Evolutionary conservation across 2,888 invertebrate genomes (phyloP).

Genomic region (Prosapia bicincta): DNA sequence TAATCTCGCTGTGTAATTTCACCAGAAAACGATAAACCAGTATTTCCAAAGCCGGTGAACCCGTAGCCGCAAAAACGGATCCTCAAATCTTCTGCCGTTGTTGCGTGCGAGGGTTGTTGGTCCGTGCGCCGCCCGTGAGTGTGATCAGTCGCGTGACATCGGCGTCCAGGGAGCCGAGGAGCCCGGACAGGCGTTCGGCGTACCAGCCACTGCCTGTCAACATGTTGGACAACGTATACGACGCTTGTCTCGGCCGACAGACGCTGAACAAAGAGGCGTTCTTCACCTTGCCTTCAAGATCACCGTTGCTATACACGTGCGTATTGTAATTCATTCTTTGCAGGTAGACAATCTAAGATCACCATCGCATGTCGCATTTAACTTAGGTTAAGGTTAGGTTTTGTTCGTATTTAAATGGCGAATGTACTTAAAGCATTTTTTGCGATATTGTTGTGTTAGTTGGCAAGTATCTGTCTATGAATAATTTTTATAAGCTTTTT

Average conservation of each 20-base stretch:
- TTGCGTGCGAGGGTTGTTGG: not conserved
- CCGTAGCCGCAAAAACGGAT: not conserved
- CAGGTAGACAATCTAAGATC: not conserved
- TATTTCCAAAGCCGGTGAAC: no score
- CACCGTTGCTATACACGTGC: not conserved
- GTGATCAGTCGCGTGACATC: not conserved
- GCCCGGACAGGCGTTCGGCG: not conserved
- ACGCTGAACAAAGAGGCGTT: not conserved
- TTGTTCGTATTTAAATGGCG: not conserved
- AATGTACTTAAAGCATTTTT: not conserved
- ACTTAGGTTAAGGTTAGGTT: conserved; percentile 20
- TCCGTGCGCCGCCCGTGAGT: not conserved
- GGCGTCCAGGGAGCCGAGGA: not conserved
- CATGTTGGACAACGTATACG: not conserved
- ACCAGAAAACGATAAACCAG: no score
- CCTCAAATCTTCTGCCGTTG: not conserved
- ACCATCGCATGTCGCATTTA: not conserved
- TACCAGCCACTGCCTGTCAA: not conserved
- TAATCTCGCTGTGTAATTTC: not conserved
- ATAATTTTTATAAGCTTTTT: not conserved
- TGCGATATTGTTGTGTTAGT: not conserved
- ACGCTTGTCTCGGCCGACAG: not conserved
- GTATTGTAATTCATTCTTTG: not conserved
- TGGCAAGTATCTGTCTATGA: not conserved
- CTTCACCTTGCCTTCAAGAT: not conserved